phyloP scores from a whole-genome alignment of 2,888 invertebrate species.

The Phortica magna region DNA sequence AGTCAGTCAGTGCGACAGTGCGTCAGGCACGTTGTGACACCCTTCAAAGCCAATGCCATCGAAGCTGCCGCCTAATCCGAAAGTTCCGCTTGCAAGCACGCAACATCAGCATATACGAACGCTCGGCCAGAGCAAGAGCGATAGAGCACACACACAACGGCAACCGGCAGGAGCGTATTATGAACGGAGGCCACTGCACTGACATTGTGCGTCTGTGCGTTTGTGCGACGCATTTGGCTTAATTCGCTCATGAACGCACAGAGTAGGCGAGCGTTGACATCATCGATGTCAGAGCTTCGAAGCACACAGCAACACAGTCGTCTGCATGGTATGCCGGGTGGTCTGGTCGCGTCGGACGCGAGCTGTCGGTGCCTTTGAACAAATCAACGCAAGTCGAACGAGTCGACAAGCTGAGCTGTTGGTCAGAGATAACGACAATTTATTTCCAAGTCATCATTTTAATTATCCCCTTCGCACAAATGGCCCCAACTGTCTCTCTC shows the following conservation, averaged over 20 bases:
- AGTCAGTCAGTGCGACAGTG: conserved; percentile 10
- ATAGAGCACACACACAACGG: conserved; percentile 63
- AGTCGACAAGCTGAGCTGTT: conserved; percentile 56
- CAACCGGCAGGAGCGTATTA: neutral
- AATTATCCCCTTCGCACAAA: conserved; percentile 73
- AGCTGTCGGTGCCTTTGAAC: conserved; percentile 17
- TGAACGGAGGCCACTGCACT: neutral
- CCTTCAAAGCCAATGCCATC: conserved; percentile 42
- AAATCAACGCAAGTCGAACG: conserved; percentile 18
- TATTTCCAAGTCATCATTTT: conserved; percentile 77
- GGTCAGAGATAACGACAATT: conserved; percentile 77
- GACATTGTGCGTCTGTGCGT: conserved; percentile 2
- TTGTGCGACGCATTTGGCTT: conserved; percentile 29
- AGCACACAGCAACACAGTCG: conserved; percentile 5
- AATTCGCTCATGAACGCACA: neutral
- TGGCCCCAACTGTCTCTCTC: conserved; percentile 47
- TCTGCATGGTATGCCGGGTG: conserved; percentile 29
- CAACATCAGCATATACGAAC: neutral
- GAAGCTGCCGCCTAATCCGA: conserved; percentile 64
- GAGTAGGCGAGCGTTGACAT: conserved; percentile 22
- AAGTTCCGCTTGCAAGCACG: conserved; percentile 64
- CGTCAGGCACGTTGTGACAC: conserved; percentile 40
- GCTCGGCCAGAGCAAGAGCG: conserved; percentile 18
- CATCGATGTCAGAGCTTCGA: conserved; percentile 29
- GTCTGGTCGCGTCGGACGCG: conserved; percentile 25